Base-by-base conservation (phyloP, 2,797 vertebrate genomes). In the Myripristis jacobus region DNA sequence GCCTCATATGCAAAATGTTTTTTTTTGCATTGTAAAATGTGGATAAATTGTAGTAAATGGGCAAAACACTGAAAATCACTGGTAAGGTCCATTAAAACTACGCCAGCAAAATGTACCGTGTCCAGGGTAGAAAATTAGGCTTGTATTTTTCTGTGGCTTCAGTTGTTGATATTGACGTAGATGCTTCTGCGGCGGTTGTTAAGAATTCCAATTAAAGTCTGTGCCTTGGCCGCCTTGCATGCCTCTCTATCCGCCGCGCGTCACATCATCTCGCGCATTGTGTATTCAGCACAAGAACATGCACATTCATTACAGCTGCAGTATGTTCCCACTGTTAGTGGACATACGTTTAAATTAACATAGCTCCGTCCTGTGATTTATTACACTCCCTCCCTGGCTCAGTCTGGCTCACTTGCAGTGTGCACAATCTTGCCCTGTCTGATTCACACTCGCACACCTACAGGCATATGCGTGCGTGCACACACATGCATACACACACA, bases 291-390 rank as follows among this genome's bases (percentile, higher is more conserved):
- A 71, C 81, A 83, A 64, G 50, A 80, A 70, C 58, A 57, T 75
- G 65, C 29, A 34, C 74, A 70, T 70, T 70, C n/a, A 64, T 70
- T 77, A 66, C 64, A 75, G 47, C 67, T 68, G 12, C 54, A 66
- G 38, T 50, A 18, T 73, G 53, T 53, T 65, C 51, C 54, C 34
- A 46, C 79, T 62, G 50, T 48, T 41, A 50, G 54, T 76, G 70
- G 80, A 79, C 79, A 72, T 10, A 0, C 46, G 52, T 57, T 73
- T 77, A 67, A 65, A 88, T 82, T 80, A 87, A 72, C 70, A 75
- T 36, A 41, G 56, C 70, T 57, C 65, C 2, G 15, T 48, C 46
- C 34, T 52, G 36, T 81, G 79, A 85, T 82, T 85, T 75, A 82
- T 83, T 70, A 74, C 63, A 57, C 29, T 67, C 43, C 48, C n/a